These are phyloP conservation scores for Lepidostoma basale DNA, from an alignment of 1,140 invertebrate species.

Conservation along the genomic window DNA sequence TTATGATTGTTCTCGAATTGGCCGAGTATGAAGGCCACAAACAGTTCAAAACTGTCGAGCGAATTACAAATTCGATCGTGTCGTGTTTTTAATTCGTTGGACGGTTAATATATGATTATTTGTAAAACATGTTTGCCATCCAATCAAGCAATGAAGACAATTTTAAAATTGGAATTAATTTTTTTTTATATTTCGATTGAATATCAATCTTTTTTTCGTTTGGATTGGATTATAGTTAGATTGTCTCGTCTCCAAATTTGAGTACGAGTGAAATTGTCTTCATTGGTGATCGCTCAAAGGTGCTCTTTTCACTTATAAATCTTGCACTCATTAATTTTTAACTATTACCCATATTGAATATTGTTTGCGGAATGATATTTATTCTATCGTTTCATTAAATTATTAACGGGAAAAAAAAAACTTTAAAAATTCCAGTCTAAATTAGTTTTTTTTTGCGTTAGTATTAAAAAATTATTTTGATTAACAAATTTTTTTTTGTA, in stretches of 20 bases:
- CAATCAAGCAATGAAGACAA: background rate
- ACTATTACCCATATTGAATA: background rate
- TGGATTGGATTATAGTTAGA: background rate
- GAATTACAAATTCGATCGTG: background rate
- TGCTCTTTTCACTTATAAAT: background rate
- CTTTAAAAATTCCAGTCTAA: no score
- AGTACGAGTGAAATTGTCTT: constrained; percentile 8
- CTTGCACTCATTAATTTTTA: background rate
- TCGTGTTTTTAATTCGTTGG: background rate
- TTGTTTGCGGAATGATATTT: constrained; percentile 5
- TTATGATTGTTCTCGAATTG: background rate
- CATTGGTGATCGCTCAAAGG: constrained; percentile 3
- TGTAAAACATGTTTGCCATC: constrained; percentile 19
- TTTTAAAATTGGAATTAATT: background rate
- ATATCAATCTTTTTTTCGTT: background rate
- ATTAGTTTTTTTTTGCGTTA: no score
- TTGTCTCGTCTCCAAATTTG: background rate
- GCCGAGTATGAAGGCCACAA: background rate
- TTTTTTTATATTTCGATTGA: background rate
- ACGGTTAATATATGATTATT: constrained; percentile 6
- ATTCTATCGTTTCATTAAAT: background rate
- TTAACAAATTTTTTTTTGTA: no score
- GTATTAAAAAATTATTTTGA: constrained; percentile 12
- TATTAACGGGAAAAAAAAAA: background rate
- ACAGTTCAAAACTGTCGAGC: constrained; percentile 1